Percentiles rank a stretch among this genome's conserved stretches.
Conservation (phyloP, 2,797 vertebrate genomes). For the Echeneis naucrates region DNA sequence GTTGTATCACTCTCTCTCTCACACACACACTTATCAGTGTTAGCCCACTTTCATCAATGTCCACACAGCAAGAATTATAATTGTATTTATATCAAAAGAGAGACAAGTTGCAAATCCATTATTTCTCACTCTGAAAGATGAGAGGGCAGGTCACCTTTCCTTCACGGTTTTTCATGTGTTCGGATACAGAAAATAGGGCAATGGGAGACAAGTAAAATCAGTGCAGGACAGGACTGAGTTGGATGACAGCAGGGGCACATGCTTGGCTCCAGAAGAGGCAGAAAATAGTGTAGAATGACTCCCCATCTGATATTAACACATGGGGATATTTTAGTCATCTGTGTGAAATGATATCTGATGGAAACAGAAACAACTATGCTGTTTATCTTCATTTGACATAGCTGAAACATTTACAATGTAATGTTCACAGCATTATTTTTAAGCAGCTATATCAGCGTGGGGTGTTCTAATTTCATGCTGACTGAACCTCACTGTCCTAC, state of each 20-base stretch:
- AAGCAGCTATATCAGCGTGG: slow-evolving; percentile 29
- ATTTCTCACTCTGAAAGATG: background rate
- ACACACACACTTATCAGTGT: slow-evolving; percentile 43
- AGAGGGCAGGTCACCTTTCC: background rate
- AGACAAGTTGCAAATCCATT: background rate
- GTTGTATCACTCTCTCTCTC: slow-evolving; percentile 58
- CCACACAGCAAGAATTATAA: slow-evolving; percentile 50
- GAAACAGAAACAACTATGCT: slow-evolving; percentile 18
- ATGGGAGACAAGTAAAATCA: slow-evolving; percentile 20
- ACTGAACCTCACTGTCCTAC: slow-evolving; percentile 30
- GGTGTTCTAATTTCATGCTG: slow-evolving; percentile 49
- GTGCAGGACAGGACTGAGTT: slow-evolving; percentile 3
- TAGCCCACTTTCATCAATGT: slow-evolving; percentile 68
- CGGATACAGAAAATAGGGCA: slow-evolving; percentile 23
- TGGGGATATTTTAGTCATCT: slow-evolving; percentile 9
- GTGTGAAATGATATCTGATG: slow-evolving; percentile 26
- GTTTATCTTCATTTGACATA: slow-evolving; percentile 48
- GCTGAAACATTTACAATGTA: slow-evolving; percentile 25
- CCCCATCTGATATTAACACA: background rate
- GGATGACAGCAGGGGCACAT: background rate
- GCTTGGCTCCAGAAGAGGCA: slow-evolving; percentile 1
- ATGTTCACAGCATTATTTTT: slow-evolving; percentile 28
- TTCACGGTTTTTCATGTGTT: slow-evolving; percentile 2
- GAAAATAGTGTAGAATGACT: background rate
- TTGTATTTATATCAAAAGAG: slow-evolving; percentile 12